Percentiles rank a stretch among this genome's conserved stretches.
Conservation (phyloP, 2,797 vertebrate species). For the Podargus strigoides region DNA sequence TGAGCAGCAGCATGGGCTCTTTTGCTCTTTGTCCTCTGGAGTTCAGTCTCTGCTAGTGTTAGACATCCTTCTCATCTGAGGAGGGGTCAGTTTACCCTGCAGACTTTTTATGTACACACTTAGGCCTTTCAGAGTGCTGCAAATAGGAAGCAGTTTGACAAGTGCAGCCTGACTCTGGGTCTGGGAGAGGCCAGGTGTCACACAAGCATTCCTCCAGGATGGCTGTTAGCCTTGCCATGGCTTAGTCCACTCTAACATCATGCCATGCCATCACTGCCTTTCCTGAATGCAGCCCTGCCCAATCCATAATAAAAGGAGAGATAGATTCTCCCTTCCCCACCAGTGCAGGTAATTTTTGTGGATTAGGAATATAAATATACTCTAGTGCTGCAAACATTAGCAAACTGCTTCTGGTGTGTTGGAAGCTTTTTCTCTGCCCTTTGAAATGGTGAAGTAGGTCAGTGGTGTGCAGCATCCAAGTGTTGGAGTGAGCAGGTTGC, state of each 20-base stretch:
- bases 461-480: background rate
- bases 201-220: background rate
- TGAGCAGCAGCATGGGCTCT: fast-evolving
- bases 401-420: background rate
- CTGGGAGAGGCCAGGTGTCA: fast-evolving
- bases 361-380: background rate
- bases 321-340: fast-evolving
- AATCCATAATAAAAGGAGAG: background rate
- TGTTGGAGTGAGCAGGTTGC: background rate
- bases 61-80: background rate
- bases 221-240: background rate
- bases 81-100: background rate
- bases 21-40: background rate
- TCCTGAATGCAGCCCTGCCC: background rate
- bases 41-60: background rate
- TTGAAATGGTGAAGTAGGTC: background rate
- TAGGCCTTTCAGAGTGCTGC: background rate
- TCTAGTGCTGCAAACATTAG: background rate
- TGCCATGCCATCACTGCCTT: fast-evolving
- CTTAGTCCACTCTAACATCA: background rate
- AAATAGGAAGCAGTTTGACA: background rate
- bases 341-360: background rate
- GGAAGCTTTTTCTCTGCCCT: background rate
- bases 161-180: background rate
- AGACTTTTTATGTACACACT: background rate